These are phyloP conservation scores for Myathropa florea DNA, from an alignment of 2,888 invertebrate genomes.

Conservation along the genomic window DNA sequence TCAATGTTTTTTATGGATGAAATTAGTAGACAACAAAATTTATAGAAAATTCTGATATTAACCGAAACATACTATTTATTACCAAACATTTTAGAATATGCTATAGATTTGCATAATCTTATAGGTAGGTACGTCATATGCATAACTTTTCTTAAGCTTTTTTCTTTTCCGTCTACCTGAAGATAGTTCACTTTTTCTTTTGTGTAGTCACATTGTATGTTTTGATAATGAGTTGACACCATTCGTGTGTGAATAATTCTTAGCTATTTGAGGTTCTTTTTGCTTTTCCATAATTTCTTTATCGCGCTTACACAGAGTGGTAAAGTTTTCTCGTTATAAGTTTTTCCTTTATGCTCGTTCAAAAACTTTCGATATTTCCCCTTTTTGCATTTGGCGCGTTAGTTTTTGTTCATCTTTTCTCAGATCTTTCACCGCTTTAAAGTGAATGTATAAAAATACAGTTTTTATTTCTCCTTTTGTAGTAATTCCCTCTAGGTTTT, in stretches of 20 bases:
- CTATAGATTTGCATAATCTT: neutral
- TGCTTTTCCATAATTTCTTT: constrained; percentile 75
- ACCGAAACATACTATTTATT: too few relatives aligned
- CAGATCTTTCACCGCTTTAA: neutral
- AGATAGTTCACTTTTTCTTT: constrained; percentile 13
- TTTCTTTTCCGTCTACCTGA: neutral
- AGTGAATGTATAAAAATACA: neutral
- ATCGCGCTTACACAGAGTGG: constrained; percentile 80
- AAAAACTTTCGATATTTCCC: constrained; percentile 66
- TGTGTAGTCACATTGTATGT: constrained; percentile 75
- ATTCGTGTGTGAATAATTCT: constrained; percentile 81
- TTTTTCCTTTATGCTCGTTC: constrained; percentile 75
- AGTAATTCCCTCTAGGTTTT: neutral
- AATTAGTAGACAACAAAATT: too few relatives aligned
- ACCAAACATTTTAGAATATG: too few relatives aligned
- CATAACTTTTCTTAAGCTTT: neutral
- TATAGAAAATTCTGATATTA: too few relatives aligned
- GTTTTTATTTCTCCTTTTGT: neutral
- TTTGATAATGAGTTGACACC: constrained; percentile 81
- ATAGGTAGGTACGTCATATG: neutral
- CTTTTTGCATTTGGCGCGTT: constrained; percentile 54
- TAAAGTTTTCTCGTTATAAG: constrained; percentile 81
- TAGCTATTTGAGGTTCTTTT: constrained; percentile 67
- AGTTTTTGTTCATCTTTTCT: constrained; percentile 39
- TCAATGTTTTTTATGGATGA: too few relatives aligned